Percentiles rank a stretch among this genome's conserved stretches.
Evolutionary conservation across 2,797 vertebrate species (phyloP).

Genomic region (Lepilemur ruficaudatus): DNA sequence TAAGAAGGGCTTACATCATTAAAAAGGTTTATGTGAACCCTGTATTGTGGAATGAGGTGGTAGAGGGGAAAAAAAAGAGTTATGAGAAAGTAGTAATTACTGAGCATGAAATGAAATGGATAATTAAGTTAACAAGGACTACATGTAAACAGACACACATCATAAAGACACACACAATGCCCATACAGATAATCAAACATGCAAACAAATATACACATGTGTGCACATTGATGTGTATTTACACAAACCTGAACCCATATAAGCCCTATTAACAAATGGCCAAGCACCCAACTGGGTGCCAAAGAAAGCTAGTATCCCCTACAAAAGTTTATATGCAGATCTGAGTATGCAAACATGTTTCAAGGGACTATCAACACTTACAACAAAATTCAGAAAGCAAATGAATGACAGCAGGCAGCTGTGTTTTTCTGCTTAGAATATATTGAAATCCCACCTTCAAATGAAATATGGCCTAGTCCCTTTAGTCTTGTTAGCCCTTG

Average conservation of each 20-base stretch:
- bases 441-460: background rate
- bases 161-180: background rate
- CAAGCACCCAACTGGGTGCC: background rate
- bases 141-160: background rate
- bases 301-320: background rate
- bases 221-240: background rate
- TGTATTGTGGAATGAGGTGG: background rate
- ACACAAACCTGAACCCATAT: background rate
- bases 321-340: background rate
- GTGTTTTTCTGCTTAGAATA: background rate
- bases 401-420: background rate
- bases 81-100: background rate
- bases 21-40: background rate
- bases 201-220: background rate
- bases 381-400: background rate
- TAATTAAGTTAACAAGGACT: background rate
- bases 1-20: background rate
- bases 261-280: background rate
- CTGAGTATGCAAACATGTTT: background rate
- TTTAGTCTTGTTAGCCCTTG: background rate
- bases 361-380: background rate
- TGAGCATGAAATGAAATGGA: background rate
- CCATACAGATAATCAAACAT: background rate
- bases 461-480: background rate
- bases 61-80: background rate